Evolutionary conservation across 2,888 invertebrate species (phyloP).

Genomic region (Zhengitettix transpicula): DNA sequence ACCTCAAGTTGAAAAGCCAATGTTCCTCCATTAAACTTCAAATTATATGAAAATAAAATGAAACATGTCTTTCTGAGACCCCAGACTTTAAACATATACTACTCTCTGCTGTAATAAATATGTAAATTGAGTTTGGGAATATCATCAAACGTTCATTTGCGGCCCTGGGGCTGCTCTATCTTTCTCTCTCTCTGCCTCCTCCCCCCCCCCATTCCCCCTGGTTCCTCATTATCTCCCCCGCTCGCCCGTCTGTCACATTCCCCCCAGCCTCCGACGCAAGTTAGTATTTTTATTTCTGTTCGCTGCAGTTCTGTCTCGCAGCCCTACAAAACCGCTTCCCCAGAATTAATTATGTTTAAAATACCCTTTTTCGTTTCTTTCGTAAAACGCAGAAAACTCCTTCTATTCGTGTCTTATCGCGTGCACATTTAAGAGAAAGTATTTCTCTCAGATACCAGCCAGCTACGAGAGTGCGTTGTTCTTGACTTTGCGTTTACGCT

Average conservation of each 20-base stretch:
- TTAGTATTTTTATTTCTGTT: neutral
- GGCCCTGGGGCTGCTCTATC: neutral
- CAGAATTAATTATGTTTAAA: conserved; percentile 8
- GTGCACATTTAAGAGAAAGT: too few relatives aligned
- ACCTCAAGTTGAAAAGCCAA: neutral
- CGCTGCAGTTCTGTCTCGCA: neutral
- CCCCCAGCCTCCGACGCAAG: neutral
- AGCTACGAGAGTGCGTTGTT: too few relatives aligned
- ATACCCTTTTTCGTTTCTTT: conserved; percentile 3
- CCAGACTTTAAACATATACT: neutral
- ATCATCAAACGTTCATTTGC: conserved; percentile 15
- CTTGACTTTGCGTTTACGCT: too few relatives aligned
- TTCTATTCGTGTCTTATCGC: neutral
- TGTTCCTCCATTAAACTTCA: neutral
- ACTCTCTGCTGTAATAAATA: conserved; percentile 11
- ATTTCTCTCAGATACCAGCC: too few relatives aligned
- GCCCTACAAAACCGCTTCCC: conserved; percentile 2
- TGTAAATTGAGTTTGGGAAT: conserved; percentile 14
- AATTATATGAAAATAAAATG: neutral
- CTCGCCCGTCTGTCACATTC: neutral
- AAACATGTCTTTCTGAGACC: neutral
- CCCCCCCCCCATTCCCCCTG: neutral
- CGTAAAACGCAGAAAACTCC: neutral
- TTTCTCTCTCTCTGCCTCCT: neutral
- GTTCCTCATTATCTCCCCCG: neutral